phyloP scores from a whole-genome alignment of 2,113 vertebrate species.

The Muntiacus reevesi region DNA sequence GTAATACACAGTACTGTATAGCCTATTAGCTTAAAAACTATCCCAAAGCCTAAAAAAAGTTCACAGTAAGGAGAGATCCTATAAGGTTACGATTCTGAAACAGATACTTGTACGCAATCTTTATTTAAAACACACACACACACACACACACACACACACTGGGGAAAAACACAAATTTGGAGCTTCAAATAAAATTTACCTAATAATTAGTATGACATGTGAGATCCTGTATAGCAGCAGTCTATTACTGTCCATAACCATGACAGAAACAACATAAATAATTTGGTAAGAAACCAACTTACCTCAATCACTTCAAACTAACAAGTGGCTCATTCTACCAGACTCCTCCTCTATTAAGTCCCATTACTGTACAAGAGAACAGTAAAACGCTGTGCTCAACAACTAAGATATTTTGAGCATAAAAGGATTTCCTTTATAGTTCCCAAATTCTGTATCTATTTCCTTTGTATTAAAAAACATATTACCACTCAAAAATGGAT shows the following conservation, averaged over 20 bases:
- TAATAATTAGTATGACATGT: neutral
- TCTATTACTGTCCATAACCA: neutral
- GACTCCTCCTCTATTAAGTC: neutral
- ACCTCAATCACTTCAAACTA: conserved; percentile 1
- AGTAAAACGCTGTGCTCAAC: neutral
- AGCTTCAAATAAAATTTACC: neutral
- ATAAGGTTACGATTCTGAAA: neutral
- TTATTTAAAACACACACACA: neutral
- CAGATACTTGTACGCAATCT: neutral
- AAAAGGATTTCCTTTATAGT: neutral
- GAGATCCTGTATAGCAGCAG: neutral
- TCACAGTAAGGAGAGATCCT: neutral
- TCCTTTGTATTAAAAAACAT: neutral
- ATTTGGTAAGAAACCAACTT: neutral
- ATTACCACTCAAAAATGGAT: neutral
- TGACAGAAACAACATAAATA: neutral
- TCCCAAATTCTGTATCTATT: neutral
- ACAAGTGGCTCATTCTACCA: neutral
- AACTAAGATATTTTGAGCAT: neutral
- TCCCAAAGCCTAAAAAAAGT: neutral
- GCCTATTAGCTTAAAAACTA: neutral
- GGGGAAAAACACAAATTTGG: neutral
- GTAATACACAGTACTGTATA: neutral
- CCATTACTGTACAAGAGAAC: neutral
- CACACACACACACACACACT: neutral